Percentiles rank a stretch among this genome's conserved stretches.
phyloP scores from a whole-genome alignment of 2,797 vertebrate genomes.

The Lacerta viridis region DNA sequence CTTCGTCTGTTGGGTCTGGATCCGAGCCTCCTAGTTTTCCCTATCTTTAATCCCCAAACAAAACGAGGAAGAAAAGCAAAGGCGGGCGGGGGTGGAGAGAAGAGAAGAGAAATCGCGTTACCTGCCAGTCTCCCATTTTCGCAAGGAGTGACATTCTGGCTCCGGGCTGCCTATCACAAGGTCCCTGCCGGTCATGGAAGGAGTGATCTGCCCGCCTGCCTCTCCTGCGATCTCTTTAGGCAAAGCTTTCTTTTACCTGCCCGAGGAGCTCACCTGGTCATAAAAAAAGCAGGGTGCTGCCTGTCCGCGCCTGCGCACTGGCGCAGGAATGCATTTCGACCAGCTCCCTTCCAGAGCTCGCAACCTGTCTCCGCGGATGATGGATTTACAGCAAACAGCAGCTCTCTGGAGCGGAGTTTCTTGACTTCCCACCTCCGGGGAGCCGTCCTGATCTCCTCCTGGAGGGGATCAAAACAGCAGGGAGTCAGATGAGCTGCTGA shows the following conservation, averaged over 20 bases:
- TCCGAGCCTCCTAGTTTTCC: slow-evolving; percentile 20
- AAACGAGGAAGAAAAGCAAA: neutral
- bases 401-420: slow-evolving; percentile 44
- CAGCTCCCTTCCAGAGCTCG: slow-evolving; percentile 67
- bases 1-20: slow-evolving; percentile 43
- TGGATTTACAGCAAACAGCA: slow-evolving; percentile 77
- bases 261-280: slow-evolving; percentile 92
- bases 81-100: no score
- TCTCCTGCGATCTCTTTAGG: slow-evolving; percentile 81
- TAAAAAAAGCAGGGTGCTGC: slow-evolving; percentile 85
- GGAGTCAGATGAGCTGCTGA: neutral
- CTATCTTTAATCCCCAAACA: slow-evolving; percentile 47
- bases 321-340: slow-evolving; percentile 78
- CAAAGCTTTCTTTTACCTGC: slow-evolving; percentile 90
- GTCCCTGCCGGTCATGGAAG: slow-evolving; percentile 83
- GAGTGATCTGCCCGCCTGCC: slow-evolving; percentile 84
- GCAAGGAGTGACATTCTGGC: slow-evolving; percentile 93
- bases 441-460: slow-evolving; percentile 60
- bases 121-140: slow-evolving; percentile 98
- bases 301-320: slow-evolving; percentile 93
- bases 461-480: neutral
- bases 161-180: slow-evolving; percentile 79
- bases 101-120: slow-evolving; percentile 74
- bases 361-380: slow-evolving; percentile 73
- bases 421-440: slow-evolving; percentile 23